Evolutionary conservation across 2,797 vertebrate species (phyloP).

Genomic region (Streptopelia turtur): DNA sequence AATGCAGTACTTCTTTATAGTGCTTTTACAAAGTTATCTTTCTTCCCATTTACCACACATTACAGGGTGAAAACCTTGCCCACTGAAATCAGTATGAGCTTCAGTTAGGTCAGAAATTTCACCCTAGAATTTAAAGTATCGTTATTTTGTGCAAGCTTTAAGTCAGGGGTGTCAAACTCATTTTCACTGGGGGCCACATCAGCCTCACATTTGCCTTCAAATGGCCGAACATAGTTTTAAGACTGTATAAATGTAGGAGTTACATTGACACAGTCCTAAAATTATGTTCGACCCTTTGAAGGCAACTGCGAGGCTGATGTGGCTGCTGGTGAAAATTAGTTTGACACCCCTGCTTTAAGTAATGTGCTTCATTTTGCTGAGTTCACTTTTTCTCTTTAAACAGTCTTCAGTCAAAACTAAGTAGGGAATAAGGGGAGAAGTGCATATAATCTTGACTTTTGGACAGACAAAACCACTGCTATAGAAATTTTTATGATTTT

Average conservation of each 20-base stretch:
- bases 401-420: background rate
- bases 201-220: too few species aligned
- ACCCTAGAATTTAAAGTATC: background rate
- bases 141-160: background rate
- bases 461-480: background rate
- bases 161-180: too few species aligned
- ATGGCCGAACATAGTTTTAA: too few species aligned
- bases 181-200: too few species aligned
- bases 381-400: background rate
- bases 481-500: background rate
- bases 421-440: background rate
- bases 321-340: too few species aligned
- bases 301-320: too few species aligned
- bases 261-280: too few species aligned
- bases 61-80: background rate
- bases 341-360: background rate
- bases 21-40: background rate
- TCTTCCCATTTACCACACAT: background rate
- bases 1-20: constrained; percentile 1
- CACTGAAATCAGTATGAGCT: background rate
- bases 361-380: background rate
- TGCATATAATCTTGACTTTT: constrained; percentile 12
- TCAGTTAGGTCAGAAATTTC: constrained; percentile 19
- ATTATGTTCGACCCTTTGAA: too few species aligned
- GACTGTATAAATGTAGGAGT: too few species aligned